A percentile compares a stretch with the other conserved stretches of the same genome.
phyloP scores from a whole-genome alignment of 1,140 invertebrate species.

The Platorchestia sp. region DNA sequence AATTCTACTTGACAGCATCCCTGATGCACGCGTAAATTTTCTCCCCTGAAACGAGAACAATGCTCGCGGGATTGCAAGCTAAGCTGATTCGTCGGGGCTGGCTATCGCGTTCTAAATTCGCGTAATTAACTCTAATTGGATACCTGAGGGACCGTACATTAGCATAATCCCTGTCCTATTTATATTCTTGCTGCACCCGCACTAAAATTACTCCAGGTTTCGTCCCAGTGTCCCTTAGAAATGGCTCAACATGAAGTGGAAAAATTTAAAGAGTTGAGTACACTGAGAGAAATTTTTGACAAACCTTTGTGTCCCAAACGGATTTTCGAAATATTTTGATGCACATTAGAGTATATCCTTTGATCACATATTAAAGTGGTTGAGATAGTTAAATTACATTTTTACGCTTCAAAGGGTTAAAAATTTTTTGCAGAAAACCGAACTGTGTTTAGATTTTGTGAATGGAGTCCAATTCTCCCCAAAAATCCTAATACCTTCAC shows the following conservation, averaged over 20 bases:
- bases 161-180: background rate
- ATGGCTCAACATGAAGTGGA: background rate
- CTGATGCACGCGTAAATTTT: background rate
- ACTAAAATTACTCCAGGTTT: background rate
- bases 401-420: no score
- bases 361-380: no score
- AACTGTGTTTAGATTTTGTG: no score
- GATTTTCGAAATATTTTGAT: no score
- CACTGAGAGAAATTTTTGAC: background rate
- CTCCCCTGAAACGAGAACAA: background rate
- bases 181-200: background rate
- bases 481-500: no score
- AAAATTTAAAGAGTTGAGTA: no score
- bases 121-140: background rate
- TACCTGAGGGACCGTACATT: background rate
- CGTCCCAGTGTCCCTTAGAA: background rate
- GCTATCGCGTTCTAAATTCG: background rate
- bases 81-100: background rate
- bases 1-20: background rate
- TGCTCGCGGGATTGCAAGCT: background rate
- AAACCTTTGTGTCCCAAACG: no score
- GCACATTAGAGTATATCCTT: no score
- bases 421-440: no score
- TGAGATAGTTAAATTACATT: no score
- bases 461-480: no score